Base-by-base conservation (phyloP, 1,140 invertebrate species). In the Onthophagus taurus region DNA sequence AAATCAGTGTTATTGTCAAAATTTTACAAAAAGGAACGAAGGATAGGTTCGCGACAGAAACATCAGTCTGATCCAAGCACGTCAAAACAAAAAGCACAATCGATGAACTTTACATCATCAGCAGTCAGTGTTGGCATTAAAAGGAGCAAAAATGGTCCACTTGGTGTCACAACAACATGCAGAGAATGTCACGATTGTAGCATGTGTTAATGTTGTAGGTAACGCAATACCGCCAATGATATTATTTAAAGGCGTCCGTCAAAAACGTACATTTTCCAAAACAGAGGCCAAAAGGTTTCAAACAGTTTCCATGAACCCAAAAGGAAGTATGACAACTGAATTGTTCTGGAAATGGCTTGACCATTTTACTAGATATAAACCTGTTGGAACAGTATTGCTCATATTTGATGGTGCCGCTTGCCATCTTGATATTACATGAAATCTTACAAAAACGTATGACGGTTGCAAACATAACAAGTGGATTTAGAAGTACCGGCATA, bases 391-490 rank as follows among this genome's bases (percentile, higher is more conserved):
- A 31, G 51, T 41, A 39, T 44, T 64, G 23, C 47, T 64, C 6
- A 57, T 63, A 20, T 58, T 59, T 50, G 57, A 60, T 45, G 59
- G 54, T 18, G 59, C 52, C n/a, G 31, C 48, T 16, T 59, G 49
- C 49, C 61, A 62, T 45, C 51, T 63, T 6, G 31, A 34, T 34
- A n/a, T n/a, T n/a, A n/a, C n/a, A n/a, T n/a, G n/a, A n/a, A n/a
- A n/a, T n/a, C n/a, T n/a, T n/a, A n/a, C n/a, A n/a, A n/a, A n/a
- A n/a, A n/a, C n/a, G n/a, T n/a, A n/a, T n/a, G n/a, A n/a, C n/a
- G n/a, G n/a, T n/a, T n/a, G n/a, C n/a, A n/a, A n/a, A n/a, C n/a
- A n/a, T n/a, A n/a, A n/a, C n/a, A n/a, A n/a, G n/a, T n/a, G n/a
- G n/a, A n/a, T n/a, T n/a, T n/a, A n/a, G n/a, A n/a, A n/a, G n/a